Base-by-base conservation (phyloP, 2,888 invertebrate genomes). In the Limnephilus rhombicus region DNA sequence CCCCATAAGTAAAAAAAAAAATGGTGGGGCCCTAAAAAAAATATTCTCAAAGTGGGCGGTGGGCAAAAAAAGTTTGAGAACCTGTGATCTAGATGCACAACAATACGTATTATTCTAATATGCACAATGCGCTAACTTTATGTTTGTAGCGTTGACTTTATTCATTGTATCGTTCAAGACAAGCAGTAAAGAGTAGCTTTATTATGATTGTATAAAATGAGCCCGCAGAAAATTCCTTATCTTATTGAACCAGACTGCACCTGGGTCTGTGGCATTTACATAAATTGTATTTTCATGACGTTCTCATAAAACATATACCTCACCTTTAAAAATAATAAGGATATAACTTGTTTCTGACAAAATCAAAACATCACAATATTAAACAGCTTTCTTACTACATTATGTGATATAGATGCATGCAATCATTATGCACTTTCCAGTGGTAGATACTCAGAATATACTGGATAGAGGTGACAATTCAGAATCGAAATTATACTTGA, bases 231-330 rank as follows among this genome's bases (percentile, higher is more conserved):
- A 18, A 2, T 68, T 18, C 24, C 53, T 68, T 68, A 68, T 68
- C 68, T 68, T 34, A 18, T 85, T 85, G 4, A 18, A 24, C 85
- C 85, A 85, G 34, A 24, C 85, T 85, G 85, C 85, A 85, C 37
- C 85, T 85, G 85, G 85, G 85, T 37, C 45, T 37, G 2, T 34
- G 85, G 7, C 85, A 85, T 41, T 34, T 85, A n/a, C 85, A 85
- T 85, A 12, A 41, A 82, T 82, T 29, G 31, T 24, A 85, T 41
- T 41, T 37, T 12, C 31, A 15, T n/a, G 37, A 45, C n/a, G 41
- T 85, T 85, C 85, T 85, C 5, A 41, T 12, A 53, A 53, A 18
- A 53, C 12, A 1, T 45, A 11, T 53, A 53, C 0, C 18, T 68
- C 68, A 68, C 9, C 68, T n/a, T n/a, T 68, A 9, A 24, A 68